Percentiles rank a stretch among this genome's conserved stretches.
Conservation (phyloP, 2,113 vertebrate species). For the Thomomys bottae region DNA sequence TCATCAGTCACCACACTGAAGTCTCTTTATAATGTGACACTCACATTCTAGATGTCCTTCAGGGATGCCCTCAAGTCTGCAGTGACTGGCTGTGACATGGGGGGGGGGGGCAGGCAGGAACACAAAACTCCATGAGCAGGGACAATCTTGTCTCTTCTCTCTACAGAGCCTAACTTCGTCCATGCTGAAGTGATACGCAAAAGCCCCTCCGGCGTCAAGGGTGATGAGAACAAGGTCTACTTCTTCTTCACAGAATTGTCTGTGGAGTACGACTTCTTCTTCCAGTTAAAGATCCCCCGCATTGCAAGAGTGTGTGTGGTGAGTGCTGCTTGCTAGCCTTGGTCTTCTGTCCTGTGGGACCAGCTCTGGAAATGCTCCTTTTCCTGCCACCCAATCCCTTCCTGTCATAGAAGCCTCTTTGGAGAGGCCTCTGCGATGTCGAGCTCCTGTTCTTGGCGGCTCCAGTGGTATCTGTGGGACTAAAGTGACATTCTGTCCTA, state of each 20-base stretch:
- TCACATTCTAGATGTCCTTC: no score
- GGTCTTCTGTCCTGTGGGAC: neutral
- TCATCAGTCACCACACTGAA: no score
- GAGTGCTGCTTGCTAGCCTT: neutral
- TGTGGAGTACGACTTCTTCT: conserved; percentile 97
- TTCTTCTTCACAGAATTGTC: conserved; percentile 99
- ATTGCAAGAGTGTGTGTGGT: conserved; percentile 99
- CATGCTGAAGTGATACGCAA: conserved; percentile 94
- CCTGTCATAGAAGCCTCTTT: rapidly evolving
- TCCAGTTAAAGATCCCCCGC: conserved; percentile 95
- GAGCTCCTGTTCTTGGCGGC: no score
- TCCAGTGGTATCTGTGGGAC: no score
- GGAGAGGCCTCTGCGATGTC: neutral
- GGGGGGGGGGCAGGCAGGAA: neutral
- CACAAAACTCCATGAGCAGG: neutral
- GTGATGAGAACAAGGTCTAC: conserved; percentile 95
- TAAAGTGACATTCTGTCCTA: no score
- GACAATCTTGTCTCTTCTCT: neutral
- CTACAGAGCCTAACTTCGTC: conserved; percentile 95
- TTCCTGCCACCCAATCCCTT: rapidly evolving
- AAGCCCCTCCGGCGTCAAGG: conserved; percentile 83
- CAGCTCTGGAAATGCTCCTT: no score
- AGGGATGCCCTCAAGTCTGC: neutral
- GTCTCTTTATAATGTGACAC: no score
- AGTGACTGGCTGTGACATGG: neutral